phyloP scores from a whole-genome alignment of 2,888 invertebrate genomes.

The Aethes cnicana region DNA sequence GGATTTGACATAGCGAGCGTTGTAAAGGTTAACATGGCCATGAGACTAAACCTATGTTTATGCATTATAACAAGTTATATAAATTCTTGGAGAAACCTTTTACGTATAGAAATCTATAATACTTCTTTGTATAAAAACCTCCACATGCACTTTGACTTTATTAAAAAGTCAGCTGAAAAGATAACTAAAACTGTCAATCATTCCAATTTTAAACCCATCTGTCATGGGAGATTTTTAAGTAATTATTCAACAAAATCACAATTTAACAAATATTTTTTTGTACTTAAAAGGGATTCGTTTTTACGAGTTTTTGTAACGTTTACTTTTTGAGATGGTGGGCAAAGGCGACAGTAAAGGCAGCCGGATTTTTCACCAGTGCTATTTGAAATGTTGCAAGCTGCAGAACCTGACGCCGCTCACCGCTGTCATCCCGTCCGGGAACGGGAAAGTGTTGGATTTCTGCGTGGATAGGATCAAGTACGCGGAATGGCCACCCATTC shows the following conservation, averaged over 20 bases:
- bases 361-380: constrained; percentile 76
- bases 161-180: constrained; percentile 32
- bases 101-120: no score
- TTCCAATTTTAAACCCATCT: constrained; percentile 60
- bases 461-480: constrained; percentile 88
- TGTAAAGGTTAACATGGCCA: no score
- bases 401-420: constrained; percentile 72
- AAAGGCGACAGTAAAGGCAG: constrained; percentile 67
- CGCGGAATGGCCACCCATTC: constrained; percentile 88
- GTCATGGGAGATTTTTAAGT: constrained; percentile 57
- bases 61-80: no score
- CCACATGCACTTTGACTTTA: no score
- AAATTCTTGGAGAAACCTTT: no score
- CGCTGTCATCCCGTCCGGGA: constrained; percentile 66
- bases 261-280: constrained; percentile 47
- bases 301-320: no score
- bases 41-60: no score
- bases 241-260: constrained; percentile 53
- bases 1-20: no score
- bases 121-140: no score
- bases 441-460: constrained; percentile 84
- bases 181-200: constrained; percentile 43
- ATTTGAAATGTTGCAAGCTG: constrained; percentile 76
- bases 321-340: constrained; percentile 73
- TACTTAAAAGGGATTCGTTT: constrained; percentile 40